Conservation (phyloP, 2,113 vertebrate species). For the Tamias sibiricus region DNA sequence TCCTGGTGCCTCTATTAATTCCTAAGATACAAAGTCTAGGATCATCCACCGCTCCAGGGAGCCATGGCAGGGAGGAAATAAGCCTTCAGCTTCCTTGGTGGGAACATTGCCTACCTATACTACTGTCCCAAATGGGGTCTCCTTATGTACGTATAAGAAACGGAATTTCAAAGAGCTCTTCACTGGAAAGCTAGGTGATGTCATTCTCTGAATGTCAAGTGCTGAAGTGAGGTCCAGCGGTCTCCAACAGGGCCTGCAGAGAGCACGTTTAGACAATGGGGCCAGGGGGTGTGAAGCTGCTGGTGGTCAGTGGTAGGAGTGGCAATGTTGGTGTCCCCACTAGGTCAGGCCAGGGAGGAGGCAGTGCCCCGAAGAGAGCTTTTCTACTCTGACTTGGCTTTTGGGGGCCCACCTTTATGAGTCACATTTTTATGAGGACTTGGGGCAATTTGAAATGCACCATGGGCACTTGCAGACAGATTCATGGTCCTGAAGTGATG, state of each 20-base stretch:
- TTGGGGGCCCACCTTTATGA: not conserved
- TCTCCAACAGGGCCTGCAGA: not conserved
- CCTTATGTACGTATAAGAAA: not conserved
- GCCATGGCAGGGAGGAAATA: not conserved
- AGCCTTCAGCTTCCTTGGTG: not conserved
- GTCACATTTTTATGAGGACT: not conserved
- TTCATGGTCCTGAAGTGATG: not conserved
- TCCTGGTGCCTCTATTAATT: no score
- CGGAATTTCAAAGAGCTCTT: not conserved
- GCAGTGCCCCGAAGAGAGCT: not conserved
- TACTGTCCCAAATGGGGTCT: not conserved
- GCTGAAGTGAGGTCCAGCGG: not conserved
- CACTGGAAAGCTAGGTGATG: not conserved
- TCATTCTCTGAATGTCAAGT: not conserved
- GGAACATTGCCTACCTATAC: not conserved
- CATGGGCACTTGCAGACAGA: not conserved
- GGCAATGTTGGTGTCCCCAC: not conserved
- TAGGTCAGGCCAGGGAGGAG: not conserved
- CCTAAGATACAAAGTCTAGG: not conserved
- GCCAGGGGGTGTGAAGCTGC: not conserved
- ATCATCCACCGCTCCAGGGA: not conserved
- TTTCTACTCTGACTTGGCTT: not conserved
- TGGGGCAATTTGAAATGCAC: not conserved
- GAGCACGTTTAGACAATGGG: not conserved
- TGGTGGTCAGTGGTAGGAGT: accelerated